Percentiles rank a stretch among this genome's conserved stretches.
phyloP scores from a whole-genome alignment of 1,140 invertebrate genomes.

The Temnothorax nylanderi region DNA sequence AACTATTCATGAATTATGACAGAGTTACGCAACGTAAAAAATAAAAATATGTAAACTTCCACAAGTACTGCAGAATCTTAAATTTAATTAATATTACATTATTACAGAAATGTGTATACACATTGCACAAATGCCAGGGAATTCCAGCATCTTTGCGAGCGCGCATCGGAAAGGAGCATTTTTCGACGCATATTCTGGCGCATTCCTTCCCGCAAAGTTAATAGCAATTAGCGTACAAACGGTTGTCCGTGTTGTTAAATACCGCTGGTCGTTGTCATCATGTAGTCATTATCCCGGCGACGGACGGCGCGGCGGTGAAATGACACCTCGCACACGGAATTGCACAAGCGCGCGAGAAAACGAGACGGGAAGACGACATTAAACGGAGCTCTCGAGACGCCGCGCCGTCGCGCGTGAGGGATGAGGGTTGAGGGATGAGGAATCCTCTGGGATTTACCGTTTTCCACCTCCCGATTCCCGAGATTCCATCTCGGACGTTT shows the following conservation, averaged over 20 bases:
- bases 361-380: conserved; percentile 15
- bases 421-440: conserved; percentile 12
- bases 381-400: conserved; percentile 22
- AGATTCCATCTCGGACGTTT: conserved; percentile 17
- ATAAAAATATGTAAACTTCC: background rate
- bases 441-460: conserved; percentile 30
- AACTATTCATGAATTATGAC: background rate
- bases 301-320: background rate
- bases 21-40: background rate
- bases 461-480: background rate
- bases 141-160: background rate
- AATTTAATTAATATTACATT: background rate
- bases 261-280: background rate
- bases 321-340: conserved; percentile 12
- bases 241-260: conserved; percentile 2
- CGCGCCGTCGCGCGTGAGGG: conserved; percentile 4
- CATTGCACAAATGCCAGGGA: background rate
- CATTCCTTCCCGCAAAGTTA: conserved; percentile 1
- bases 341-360: background rate
- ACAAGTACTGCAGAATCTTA: background rate
- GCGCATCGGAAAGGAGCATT: background rate
- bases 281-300: conserved; percentile 16
- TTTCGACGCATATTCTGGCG: background rate
- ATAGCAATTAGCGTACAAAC: conserved; percentile 21
- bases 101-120: background rate